Conservation (phyloP, 1,140 invertebrate species). For the Venustaconcha ellipsiformis region DNA sequence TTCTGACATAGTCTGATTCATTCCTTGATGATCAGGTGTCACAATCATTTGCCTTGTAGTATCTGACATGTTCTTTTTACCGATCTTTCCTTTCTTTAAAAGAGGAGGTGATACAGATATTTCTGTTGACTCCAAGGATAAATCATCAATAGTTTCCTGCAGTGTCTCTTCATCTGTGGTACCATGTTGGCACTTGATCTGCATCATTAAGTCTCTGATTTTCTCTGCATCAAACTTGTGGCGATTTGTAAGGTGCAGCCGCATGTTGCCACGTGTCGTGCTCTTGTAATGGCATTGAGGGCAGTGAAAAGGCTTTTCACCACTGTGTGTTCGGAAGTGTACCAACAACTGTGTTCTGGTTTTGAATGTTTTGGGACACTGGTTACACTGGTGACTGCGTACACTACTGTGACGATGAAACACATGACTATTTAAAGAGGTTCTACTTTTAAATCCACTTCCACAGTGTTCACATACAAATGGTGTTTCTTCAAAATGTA, state of each 20-base stretch:
- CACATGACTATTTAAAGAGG: conserved; percentile 53
- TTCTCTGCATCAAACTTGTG: conserved; percentile 39
- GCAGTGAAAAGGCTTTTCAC: conserved; percentile 89
- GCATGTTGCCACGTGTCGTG: conserved; percentile 57
- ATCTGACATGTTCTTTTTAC: no score
- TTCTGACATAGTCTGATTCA: no score
- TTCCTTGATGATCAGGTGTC: no score
- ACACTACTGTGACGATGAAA: conserved; percentile 51
- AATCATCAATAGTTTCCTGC: no score
- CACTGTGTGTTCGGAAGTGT: conserved; percentile 97
- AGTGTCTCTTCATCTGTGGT: no score
- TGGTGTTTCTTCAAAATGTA: conserved; percentile 47
- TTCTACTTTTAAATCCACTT: conserved; percentile 51
- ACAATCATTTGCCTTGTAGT: no score
- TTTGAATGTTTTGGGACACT: conserved; percentile 97
- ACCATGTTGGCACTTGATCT: no score
- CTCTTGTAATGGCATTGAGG: conserved; percentile 81
- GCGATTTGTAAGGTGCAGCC: conserved; percentile 49
- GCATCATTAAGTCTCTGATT: conserved; percentile 41
- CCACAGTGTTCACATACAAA: conserved; percentile 59
- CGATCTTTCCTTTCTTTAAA: no score
- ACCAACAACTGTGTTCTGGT: conserved; percentile 98
- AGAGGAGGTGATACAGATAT: no score
- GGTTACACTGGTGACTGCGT: conserved; percentile 86
- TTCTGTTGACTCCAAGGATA: no score